Base-by-base conservation (phyloP, 2,797 vertebrate genomes). In the Glyptemys insculpta region DNA sequence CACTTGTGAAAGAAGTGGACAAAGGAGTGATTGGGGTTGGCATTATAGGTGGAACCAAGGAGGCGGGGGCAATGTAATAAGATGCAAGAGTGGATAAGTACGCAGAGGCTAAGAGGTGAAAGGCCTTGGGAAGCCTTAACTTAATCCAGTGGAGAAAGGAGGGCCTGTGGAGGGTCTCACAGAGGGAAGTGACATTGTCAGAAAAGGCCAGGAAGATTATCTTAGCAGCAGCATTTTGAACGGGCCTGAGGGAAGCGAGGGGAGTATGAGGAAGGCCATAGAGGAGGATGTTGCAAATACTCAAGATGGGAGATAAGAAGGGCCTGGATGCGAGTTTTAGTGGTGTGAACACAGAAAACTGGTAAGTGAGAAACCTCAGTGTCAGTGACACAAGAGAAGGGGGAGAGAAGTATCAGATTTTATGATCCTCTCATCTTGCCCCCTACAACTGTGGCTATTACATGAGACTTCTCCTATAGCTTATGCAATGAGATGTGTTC, bases 361-460 rank as follows among this genome's bases (percentile, higher is more conserved):
- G 27, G 1, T 54, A 52, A n/a, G 25, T 80, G 54, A 86, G 59
- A 90, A 93, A 91, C 31, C 68, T 72, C 68, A 12, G 83, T 21
- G 47, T 5, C 27, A 90, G 50, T 83, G 41, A 29, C 19, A 79
- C 50, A 89, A 79, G 78, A 65, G 18, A 29, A 65, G 47, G 49
- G 14, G 8, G 29, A 12, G 79, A 62, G 81, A 79, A 14, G 41
- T n/a, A 34, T 52, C 41, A 87, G 56, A 5, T 79, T 57, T 80
- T 92, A 50, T 25, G n/a, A 8, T 76, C 88, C 59, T 52, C 83
- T 41, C 37, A 41, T 25, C 68, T 41, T 72, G 68, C n/a, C 29
- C 72, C 49, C 50, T 88, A 65, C 79, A 95, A 81, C 34, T 82
- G 59, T 41, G 56, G 6, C 5, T 87, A 47, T 81, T 82, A 65